Percentiles rank a stretch among this genome's conserved stretches.
Evolutionary conservation across 1,140 invertebrate genomes (phyloP).

Genomic region (Lordiphosa mommai): DNA sequence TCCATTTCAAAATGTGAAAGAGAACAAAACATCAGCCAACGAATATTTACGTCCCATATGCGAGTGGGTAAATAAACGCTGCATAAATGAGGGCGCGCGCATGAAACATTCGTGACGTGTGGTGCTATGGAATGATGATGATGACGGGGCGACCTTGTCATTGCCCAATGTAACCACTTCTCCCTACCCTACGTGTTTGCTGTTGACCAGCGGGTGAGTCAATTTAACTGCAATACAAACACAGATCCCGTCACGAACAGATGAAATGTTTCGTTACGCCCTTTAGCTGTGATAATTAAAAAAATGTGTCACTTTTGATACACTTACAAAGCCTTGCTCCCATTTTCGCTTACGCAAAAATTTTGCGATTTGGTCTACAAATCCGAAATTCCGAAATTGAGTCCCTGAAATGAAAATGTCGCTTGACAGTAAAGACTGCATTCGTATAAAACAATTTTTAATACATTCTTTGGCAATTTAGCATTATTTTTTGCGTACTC

Average conservation of each 20-base stretch:
- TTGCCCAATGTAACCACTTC: conserved; percentile 7
- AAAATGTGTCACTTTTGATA: no score
- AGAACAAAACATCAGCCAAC: conserved; percentile 22
- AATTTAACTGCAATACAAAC: conserved; percentile 34
- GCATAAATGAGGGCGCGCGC: conserved; percentile 47
- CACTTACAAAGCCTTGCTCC: no score
- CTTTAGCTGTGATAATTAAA: background rate
- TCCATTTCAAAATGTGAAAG: conserved; percentile 24
- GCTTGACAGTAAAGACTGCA: no score
- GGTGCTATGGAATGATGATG: conserved; percentile 10
- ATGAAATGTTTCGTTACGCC: conserved; percentile 1
- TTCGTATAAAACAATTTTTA: no score
- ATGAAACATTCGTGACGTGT: conserved; percentile 39
- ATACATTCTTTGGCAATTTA: no score
- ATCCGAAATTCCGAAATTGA: no score
- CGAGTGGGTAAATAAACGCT: conserved; percentile 36
- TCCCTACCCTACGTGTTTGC: background rate
- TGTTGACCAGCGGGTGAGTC: conserved; percentile 15
- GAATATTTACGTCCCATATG: conserved; percentile 40
- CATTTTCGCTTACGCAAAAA: no score
- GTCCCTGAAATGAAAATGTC: no score
- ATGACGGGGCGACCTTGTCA: conserved; percentile 42
- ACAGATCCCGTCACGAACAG: conserved; percentile 22
- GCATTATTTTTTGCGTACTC: no score
- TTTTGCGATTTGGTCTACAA: no score